Conservation (phyloP, 2,797 vertebrate genomes). For the Muscicapa striata region DNA sequence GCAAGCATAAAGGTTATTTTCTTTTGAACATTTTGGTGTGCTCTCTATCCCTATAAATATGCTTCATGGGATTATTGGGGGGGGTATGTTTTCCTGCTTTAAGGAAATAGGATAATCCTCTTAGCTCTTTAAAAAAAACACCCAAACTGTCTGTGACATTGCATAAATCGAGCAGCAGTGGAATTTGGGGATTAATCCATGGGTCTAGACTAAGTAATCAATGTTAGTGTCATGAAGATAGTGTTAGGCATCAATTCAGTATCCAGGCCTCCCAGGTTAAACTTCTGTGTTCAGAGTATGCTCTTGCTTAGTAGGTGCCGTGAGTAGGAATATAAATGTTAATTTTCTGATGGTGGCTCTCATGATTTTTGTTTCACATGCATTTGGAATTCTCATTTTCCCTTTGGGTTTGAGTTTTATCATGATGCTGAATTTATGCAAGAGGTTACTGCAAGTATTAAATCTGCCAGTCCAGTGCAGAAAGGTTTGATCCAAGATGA, state of each 20-base stretch:
- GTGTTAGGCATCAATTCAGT: not conserved
- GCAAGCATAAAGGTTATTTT: not conserved
- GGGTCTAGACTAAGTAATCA: not conserved
- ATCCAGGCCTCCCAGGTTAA: not conserved
- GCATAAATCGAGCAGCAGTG: not conserved
- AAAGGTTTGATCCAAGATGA: not conserved
- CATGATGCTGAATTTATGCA: not conserved
- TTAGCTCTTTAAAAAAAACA: not conserved
- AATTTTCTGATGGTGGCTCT: not conserved
- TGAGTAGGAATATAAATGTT: not conserved
- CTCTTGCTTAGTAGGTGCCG: not conserved
- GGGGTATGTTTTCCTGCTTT: not conserved
- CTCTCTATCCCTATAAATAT: not conserved
- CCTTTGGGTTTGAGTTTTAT: not conserved
- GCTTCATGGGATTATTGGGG: not conserved
- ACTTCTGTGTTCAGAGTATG: not conserved
- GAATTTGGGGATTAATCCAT: not conserved
- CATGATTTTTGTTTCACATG: not conserved
- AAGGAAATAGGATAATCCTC: conserved; percentile 30
- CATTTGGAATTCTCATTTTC: not conserved
- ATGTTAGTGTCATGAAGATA: not conserved
- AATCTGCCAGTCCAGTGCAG: not conserved
- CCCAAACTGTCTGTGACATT: not conserved
- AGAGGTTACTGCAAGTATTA: not conserved
- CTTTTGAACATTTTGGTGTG: not conserved